phyloP scores from a whole-genome alignment of 2,797 vertebrate species.

The Gallinago solitaria region DNA sequence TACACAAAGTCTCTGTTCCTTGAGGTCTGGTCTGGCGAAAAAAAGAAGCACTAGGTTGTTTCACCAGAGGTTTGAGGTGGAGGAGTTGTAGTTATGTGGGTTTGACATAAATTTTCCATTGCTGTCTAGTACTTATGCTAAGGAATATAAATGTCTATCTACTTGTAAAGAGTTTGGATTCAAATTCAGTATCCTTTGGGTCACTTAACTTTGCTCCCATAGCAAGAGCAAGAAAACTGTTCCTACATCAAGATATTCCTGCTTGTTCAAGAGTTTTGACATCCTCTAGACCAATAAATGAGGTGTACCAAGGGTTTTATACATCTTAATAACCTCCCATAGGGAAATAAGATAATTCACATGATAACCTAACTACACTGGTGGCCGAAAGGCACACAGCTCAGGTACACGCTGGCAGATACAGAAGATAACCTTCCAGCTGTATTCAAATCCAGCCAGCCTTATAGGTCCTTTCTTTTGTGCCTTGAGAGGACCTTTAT shows the following conservation, averaged over 20 bases:
- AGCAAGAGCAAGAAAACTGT: background rate
- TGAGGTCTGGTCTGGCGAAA: background rate
- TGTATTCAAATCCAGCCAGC: background rate
- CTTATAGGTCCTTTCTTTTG: background rate
- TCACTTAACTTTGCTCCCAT: fast-evolving
- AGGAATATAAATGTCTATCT: background rate
- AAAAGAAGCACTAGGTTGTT: background rate
- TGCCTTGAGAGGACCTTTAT: background rate
- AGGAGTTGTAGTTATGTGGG: background rate
- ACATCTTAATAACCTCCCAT: background rate
- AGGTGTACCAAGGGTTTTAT: background rate
- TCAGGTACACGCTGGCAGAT: background rate
- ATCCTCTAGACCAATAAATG: background rate
- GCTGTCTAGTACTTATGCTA: background rate
- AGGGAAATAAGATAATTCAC: background rate
- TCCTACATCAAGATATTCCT: background rate
- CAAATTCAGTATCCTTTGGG: background rate
- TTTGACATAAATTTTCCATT: background rate
- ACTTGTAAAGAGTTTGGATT: background rate
- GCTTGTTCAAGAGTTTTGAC: background rate
- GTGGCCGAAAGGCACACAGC: background rate
- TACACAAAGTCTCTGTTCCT: background rate
- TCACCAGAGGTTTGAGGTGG: background rate
- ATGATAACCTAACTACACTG: background rate
- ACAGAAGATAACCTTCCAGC: background rate